A percentile compares a stretch with the other conserved stretches of the same genome.
phyloP scores from a whole-genome alignment of 1,140 invertebrate species.

The Neodiprion virginianus region DNA sequence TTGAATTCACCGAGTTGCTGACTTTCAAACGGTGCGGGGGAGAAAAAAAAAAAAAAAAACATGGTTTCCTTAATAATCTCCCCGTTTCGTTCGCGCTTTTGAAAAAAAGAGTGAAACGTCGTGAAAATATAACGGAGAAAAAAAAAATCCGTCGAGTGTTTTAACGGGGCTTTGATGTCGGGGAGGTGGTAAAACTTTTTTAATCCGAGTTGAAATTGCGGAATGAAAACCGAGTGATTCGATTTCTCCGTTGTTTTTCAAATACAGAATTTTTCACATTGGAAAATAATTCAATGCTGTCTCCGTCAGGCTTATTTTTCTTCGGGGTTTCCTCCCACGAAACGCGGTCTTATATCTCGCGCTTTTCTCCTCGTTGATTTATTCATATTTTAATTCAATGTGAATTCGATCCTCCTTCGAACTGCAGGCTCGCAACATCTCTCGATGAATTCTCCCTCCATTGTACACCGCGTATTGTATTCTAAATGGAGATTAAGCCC shows the following conservation, averaged over 20 bases:
- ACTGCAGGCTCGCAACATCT: not conserved
- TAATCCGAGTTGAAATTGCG: not conserved
- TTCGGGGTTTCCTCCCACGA: not conserved
- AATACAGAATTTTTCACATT: not conserved
- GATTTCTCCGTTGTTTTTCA: not conserved
- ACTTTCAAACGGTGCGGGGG: not conserved
- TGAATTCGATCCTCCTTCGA: not conserved
- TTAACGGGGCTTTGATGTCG: not conserved
- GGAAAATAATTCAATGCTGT: not conserved
- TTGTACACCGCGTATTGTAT: not conserved
- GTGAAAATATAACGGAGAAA: not conserved
- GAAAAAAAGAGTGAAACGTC: no score
- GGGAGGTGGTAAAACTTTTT: not conserved
- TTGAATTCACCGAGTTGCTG: no score
- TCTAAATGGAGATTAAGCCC: not conserved
- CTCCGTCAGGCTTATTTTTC: not conserved
- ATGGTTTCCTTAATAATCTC: no score
- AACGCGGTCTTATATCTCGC: no score
- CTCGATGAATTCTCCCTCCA: not conserved
- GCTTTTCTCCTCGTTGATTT: not conserved
- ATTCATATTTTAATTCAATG: conserved; percentile 8
- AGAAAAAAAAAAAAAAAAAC: no score
- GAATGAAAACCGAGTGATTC: not conserved
- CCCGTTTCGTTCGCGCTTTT: no score
- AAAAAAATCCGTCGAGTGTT: not conserved